phyloP scores from a whole-genome alignment of 2,113 vertebrate species.

The Gallinago paraguaiae region DNA sequence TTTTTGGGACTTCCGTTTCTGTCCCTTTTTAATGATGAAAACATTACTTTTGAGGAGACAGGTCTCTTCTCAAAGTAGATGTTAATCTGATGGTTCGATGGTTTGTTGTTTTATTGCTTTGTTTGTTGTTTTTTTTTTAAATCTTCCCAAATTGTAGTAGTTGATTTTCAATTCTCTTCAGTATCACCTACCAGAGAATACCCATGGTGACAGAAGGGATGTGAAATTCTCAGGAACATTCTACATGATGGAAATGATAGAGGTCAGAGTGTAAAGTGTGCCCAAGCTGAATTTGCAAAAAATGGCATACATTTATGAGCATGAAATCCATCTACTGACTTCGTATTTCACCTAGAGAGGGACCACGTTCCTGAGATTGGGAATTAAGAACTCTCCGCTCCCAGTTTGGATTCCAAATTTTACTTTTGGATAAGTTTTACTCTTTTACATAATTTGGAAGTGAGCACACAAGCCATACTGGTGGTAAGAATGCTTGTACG shows the following conservation, averaged over 20 bases:
- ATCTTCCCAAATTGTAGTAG: background rate
- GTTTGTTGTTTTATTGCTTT: background rate
- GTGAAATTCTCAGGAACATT: background rate
- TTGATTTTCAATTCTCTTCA: background rate
- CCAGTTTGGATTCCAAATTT: too few relatives aligned
- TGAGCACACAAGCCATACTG: background rate
- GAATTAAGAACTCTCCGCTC: background rate
- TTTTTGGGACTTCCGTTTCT: background rate
- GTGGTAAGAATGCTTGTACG: background rate
- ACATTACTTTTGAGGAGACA: background rate
- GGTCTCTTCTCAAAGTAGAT: background rate
- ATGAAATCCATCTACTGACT: background rate
- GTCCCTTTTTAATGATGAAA: background rate
- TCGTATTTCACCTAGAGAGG: background rate
- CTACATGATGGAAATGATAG: background rate
- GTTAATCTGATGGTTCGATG: background rate
- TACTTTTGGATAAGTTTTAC: background rate
- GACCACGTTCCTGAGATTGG: background rate
- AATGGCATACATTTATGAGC: background rate
- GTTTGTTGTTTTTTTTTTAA: background rate
- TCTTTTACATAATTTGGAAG: background rate
- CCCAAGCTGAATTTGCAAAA: rapidly evolving
- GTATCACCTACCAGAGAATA: rapidly evolving
- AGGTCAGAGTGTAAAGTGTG: too few relatives aligned
- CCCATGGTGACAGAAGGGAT: background rate